phyloP scores from a whole-genome alignment of 2,888 invertebrate species.

The Sarcophaga subvicina region DNA sequence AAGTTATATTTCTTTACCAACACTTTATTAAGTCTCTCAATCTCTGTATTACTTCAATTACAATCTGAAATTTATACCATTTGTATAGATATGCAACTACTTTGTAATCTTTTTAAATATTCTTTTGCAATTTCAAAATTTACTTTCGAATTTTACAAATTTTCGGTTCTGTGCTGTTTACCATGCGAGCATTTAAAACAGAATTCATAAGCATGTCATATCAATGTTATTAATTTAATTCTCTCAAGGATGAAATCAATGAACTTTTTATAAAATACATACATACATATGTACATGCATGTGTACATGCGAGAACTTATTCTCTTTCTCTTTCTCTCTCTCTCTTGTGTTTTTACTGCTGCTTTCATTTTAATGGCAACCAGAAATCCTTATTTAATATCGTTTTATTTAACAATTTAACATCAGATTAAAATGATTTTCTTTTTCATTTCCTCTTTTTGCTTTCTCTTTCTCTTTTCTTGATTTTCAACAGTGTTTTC shows the following conservation, averaged over 20 bases:
- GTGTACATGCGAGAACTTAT: background rate
- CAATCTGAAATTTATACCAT: no score
- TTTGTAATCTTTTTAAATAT: no score
- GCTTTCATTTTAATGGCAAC: conserved; percentile 3
- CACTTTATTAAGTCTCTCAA: no score
- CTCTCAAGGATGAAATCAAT: background rate
- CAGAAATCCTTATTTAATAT: background rate
- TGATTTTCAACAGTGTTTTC: background rate
- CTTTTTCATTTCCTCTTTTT: background rate
- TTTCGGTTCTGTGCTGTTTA: no score
- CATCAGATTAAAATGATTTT: conserved; percentile 8
- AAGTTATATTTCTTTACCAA: no score
- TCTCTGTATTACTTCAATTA: no score
- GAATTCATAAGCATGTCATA: no score
- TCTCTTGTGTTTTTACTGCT: background rate
- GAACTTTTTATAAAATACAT: background rate
- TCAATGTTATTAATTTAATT: background rate
- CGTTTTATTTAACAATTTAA: conserved; percentile 12
- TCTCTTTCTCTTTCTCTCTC: background rate
- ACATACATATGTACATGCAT: background rate
- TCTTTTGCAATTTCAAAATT: no score
- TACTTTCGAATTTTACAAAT: no score
- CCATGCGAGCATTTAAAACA: no score
- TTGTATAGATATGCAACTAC: no score
- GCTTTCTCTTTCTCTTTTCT: background rate